phyloP scores from a whole-genome alignment of 2,113 vertebrate genomes.

The Pseudopodoces humilis region DNA sequence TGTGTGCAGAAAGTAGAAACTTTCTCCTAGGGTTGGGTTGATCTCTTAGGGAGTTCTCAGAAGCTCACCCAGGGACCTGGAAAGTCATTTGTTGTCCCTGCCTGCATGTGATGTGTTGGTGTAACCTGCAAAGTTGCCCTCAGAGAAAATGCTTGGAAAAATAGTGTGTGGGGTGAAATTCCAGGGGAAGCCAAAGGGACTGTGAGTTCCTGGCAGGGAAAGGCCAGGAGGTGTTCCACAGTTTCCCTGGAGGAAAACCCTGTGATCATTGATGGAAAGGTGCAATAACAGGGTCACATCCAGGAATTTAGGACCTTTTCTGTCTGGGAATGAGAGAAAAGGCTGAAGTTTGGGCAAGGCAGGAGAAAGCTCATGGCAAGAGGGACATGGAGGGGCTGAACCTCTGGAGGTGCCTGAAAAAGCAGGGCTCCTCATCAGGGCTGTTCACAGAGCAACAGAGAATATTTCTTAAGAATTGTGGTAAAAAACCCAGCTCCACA shows the following conservation, averaged over 20 bases:
- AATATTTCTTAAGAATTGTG: not conserved
- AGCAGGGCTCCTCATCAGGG: not conserved
- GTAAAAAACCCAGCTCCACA: rapidly evolving
- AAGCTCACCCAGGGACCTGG: not conserved
- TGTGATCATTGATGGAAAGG: not conserved
- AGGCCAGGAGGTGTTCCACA: not conserved
- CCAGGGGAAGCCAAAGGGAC: not conserved
- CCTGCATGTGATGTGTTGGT: not conserved
- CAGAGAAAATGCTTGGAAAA: not conserved
- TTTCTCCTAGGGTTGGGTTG: not conserved
- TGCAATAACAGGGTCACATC: rapidly evolving
- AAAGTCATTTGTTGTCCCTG: not conserved
- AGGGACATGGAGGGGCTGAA: not conserved
- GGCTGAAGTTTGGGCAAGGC: not conserved
- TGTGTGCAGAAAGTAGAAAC: not conserved
- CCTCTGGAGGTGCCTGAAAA: not conserved
- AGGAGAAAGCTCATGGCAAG: not conserved
- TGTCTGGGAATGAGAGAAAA: not conserved
- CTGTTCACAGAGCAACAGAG: not conserved
- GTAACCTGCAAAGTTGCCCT: not conserved
- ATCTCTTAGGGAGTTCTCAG: not conserved
- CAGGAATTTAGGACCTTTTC: not conserved
- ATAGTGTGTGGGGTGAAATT: rapidly evolving
- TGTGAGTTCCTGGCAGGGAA: not conserved
- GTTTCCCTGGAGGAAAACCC: not conserved